Base-by-base conservation (phyloP, 2,113 vertebrate genomes). In the Gorsachius goisagi region DNA sequence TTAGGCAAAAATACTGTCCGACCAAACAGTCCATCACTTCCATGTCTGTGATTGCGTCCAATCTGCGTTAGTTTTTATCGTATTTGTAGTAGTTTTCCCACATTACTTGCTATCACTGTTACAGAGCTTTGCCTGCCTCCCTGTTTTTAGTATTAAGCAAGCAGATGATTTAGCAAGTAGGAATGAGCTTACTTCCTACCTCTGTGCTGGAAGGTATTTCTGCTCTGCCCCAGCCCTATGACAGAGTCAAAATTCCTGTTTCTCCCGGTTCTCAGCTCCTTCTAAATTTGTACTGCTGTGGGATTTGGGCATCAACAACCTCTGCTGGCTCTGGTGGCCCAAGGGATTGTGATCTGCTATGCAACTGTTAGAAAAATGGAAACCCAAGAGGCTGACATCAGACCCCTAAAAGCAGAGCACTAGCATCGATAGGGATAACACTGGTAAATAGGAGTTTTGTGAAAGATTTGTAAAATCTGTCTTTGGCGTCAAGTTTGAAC, bases 191-290 rank as follows among this genome's bases (percentile, higher is more conserved):
- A 85, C 69, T 82, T 97, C 87, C 84, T 85, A 74, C 33, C 12
- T 0, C 16, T 85, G 2, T 60, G 22, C 22, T 89, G 72, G 50
- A 41, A 93, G 53, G 62, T 49, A 85, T 45, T 83, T 92, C 28
- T 28, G 30, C 44, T 82, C 28, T 89, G 27, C 30, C 56, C 14
- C 53, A 87, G 52, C 49, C 26, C 49, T 41, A 9, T 90, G 64
- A 59, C n/a, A 85, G 45, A 82, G 44, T 52, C 35, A 91, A 85
- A 96, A 85, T 67, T 94, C 66, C 69, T 56, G 23, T 95, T 96
- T 82, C 52, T 81, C 52, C 89, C 2, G 5, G 28, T 86, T 87
- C 30, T 92, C 64, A 85, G 4, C 13, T 81, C 27, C 37, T 90
- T 91, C 67, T 89, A 68, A 84, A 78, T 47, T 71, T 74, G 30